Conservation (phyloP, 2,888 invertebrate species). For the Mesorhabditis spiculigera region DNA sequence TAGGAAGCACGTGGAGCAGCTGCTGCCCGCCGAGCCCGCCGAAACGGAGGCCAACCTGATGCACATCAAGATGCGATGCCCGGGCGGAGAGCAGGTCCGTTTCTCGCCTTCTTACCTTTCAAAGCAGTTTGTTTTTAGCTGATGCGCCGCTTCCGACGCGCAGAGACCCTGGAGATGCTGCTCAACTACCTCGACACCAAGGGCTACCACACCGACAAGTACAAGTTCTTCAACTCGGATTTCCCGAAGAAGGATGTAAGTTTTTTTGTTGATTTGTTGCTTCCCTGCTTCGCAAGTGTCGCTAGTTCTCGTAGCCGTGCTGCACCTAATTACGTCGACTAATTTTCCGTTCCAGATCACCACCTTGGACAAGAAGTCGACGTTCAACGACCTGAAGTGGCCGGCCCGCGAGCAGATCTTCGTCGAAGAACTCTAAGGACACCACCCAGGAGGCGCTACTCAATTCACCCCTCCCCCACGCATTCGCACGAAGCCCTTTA, state of each 20-base stretch:
- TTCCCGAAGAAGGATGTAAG: constrained; percentile 51
- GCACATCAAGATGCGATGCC: constrained; percentile 46
- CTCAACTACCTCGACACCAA: constrained; percentile 42
- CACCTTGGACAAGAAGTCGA: constrained; percentile 72
- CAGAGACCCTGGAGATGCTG: constrained; percentile 32
- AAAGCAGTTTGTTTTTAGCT: constrained; percentile 20
- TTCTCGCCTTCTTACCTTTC: background rate
- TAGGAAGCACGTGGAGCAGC: constrained; percentile 12
- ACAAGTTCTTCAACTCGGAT: constrained; percentile 50
- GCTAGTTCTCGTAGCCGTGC: too few relatives aligned
- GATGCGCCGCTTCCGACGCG: constrained; percentile 45
- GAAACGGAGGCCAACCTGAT: constrained; percentile 27
- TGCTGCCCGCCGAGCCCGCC: constrained; percentile 46
- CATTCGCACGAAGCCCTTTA: too few relatives aligned
- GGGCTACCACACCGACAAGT: constrained; percentile 40
- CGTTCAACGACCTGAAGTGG: constrained; percentile 78
- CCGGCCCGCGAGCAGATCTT: constrained; percentile 90
- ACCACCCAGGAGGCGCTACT: too few relatives aligned
- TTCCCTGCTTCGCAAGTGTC: too few relatives aligned
- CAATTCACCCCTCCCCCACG: too few relatives aligned
- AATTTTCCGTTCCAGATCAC: constrained; percentile 70
- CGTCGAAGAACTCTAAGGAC: constrained; percentile 81
- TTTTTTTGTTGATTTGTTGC: background rate
- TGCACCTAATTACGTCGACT: background rate
- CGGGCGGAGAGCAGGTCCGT: constrained; percentile 37